Evolutionary conservation across 2,113 vertebrate genomes (phyloP).

Genomic region (Tympanuchus pallidicinctus): DNA sequence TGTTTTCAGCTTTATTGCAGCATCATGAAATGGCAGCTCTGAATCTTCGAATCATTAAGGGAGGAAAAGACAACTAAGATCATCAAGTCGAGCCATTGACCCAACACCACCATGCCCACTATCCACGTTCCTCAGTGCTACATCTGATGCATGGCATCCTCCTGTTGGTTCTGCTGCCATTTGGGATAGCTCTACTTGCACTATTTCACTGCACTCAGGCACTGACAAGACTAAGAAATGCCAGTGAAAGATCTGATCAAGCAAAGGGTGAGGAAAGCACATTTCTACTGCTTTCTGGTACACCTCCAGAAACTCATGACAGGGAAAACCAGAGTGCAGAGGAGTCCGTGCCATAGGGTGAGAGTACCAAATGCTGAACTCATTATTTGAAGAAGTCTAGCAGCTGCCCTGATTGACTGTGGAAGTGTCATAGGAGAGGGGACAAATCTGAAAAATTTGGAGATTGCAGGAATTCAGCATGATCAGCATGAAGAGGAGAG

Average conservation of each 20-base stretch:
- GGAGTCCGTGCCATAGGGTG: fast-evolving
- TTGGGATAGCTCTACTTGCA: background rate
- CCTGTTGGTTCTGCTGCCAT: background rate
- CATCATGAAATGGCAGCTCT: background rate
- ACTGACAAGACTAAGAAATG: background rate
- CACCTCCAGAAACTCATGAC: background rate
- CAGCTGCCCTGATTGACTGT: background rate
- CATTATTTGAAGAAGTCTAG: background rate
- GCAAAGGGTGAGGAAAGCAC: background rate
- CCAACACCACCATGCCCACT: too few species aligned
- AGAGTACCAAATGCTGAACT: background rate
- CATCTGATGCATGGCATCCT: background rate
- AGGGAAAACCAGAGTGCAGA: background rate
- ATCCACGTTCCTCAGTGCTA: too few species aligned
- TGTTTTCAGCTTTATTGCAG: background rate
- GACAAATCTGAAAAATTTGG: background rate
- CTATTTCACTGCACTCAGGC: background rate
- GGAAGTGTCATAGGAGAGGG: background rate
- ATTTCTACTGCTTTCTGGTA: background rate
- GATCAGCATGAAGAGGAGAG: background rate
- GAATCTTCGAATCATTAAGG: too few species aligned
- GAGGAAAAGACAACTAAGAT: too few species aligned
- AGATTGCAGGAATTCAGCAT: background rate
- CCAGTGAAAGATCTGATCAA: background rate
- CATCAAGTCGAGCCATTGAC: too few species aligned